Conservation (phyloP, 2,113 vertebrate species). For the Trichomycterus rosablanca region DNA sequence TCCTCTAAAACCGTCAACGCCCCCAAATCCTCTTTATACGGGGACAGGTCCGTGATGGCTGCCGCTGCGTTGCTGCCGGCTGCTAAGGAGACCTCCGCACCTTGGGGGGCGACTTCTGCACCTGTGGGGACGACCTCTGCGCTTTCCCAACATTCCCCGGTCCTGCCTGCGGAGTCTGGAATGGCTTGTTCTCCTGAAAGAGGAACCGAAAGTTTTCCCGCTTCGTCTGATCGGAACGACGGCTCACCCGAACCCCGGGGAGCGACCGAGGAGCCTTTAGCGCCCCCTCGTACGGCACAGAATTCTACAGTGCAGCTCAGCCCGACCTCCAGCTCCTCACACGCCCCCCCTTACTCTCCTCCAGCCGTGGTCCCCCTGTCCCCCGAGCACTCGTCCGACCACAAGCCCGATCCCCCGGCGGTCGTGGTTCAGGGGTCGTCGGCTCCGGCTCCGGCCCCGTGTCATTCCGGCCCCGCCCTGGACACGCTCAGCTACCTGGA, state of each 20-base stretch:
- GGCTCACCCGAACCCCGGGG: constrained; percentile 24
- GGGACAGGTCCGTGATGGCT: constrained; percentile 50
- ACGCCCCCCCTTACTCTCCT: constrained; percentile 27
- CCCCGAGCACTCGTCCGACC: constrained; percentile 27
- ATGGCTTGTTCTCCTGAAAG: too few species aligned
- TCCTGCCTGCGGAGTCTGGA: too few species aligned
- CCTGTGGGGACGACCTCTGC: too few species aligned
- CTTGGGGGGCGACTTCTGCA: not conserved
- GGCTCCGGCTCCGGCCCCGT: constrained; percentile 51
- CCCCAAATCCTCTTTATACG: constrained; percentile 63
- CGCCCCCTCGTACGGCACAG: constrained; percentile 37
- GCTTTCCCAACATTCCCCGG: too few species aligned
- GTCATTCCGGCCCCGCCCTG: constrained; percentile 61
- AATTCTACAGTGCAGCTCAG: constrained; percentile 49
- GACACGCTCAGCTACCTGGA: constrained; percentile 83
- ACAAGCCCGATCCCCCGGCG: constrained; percentile 47
- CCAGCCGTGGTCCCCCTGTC: constrained; percentile 1
- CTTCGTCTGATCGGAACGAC: constrained; percentile 3
- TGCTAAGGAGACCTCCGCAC: not conserved
- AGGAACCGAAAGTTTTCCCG: not conserved
- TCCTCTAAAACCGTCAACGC: constrained; percentile 25
- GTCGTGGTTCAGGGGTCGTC: constrained; percentile 57
- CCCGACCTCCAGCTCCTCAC: constrained; percentile 44
- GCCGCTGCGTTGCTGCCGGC: constrained; percentile 13
- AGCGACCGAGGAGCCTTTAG: constrained; percentile 22